Conservation (phyloP, 2,113 vertebrate genomes). For the Actenoides lindsayi region DNA sequence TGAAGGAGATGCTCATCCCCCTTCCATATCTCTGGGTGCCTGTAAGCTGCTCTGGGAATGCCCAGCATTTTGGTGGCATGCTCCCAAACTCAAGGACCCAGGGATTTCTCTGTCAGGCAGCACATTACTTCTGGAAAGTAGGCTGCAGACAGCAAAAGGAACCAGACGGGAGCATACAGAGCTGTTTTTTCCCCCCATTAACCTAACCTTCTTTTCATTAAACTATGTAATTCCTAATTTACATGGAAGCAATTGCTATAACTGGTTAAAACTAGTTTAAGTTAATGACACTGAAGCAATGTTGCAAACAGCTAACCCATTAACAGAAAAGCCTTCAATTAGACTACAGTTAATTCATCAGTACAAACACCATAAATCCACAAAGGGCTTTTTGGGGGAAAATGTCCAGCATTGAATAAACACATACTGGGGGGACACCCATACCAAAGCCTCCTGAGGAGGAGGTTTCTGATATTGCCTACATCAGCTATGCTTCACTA, state of each 20-base stretch:
- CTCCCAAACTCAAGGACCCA: background rate
- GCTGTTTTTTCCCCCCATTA: slow-evolving; percentile 11
- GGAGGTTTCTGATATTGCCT: background rate
- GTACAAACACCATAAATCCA: background rate
- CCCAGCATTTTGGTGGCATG: background rate
- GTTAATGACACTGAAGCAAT: slow-evolving; percentile 31
- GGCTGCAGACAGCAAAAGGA: background rate
- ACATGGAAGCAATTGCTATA: background rate
- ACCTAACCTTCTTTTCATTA: slow-evolving; percentile 51
- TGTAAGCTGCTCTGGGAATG: background rate
- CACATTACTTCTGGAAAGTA: slow-evolving; percentile 1
- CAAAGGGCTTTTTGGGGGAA: background rate
- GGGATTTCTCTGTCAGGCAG: background rate
- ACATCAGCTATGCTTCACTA: background rate
- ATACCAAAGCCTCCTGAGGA: background rate
- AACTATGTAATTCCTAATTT: slow-evolving; percentile 51
- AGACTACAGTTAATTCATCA: slow-evolving; percentile 23
- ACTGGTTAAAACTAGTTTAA: slow-evolving; percentile 46
- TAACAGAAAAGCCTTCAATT: slow-evolving; percentile 25
- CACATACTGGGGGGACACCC: background rate
- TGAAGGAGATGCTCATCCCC: background rate
- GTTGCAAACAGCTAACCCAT: slow-evolving; percentile 35
- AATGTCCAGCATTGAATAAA: background rate
- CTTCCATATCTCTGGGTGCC: background rate
- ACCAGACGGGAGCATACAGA: background rate